Base-by-base conservation (phyloP, 2,797 vertebrate species). In the Aythya fuligula region DNA sequence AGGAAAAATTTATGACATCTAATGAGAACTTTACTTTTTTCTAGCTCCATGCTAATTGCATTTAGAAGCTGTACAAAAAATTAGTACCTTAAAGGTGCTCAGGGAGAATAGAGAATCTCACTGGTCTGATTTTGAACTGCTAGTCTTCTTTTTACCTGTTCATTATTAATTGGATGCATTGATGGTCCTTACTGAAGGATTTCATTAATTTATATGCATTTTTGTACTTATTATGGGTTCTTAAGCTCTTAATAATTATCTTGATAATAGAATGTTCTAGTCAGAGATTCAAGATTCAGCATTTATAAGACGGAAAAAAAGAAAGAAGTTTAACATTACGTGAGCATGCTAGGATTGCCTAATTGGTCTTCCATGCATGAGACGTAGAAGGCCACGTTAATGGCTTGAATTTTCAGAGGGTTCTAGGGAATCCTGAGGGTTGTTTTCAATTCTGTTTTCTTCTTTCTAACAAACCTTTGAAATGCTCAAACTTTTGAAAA, bases 381-480 rank as follows among this genome's bases (percentile, higher is more conserved):
- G 34, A 60, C 28, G 27, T 16, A 62, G 47, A 92, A 60, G 78
- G 71, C 65, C 80, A 51, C 64, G 56, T 66, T 91, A 94, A 88
- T 38, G 47, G 47, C 39, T 53, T 84, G 77, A 82, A 62, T 91
- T 79, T 76, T 64, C 71, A 87, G 39, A 76, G 39, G 67, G 39
- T 74, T 82, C 39, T 8, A 73, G 90, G 85, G 84, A 95, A 73
- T 91, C 90, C 60, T 75, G 64, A 90, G 66, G 70, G 20, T 83
- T 90, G 58, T 84, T 94, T 86, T 70, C 73, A 91, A 16, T 78
- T 78, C 91, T 84, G 43, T 43, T 43, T 43, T 43, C 16, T 43
- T 43, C 41, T 43, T 43, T 43, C 41, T 43, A 89, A 93, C 72
- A 95, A 88, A 87, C 36, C 60, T 94, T 34, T 30, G 80, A 76